Percentiles rank a stretch among this genome's conserved stretches.
phyloP scores from a whole-genome alignment of 2,888 invertebrate species.

The Steinernema carpocapsae region DNA sequence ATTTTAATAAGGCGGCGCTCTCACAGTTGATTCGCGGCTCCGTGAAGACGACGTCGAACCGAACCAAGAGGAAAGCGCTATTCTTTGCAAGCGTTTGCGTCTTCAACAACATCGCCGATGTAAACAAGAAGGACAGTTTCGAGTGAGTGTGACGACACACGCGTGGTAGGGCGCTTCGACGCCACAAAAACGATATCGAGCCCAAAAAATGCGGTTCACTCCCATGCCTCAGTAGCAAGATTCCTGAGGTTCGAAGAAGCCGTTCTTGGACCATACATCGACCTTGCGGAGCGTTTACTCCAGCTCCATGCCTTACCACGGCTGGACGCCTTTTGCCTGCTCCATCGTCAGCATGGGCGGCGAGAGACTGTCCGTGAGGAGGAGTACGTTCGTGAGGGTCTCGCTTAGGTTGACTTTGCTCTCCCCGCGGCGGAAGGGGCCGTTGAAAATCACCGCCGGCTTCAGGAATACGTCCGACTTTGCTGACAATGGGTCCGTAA shows the following conservation, averaged over 20 bases:
- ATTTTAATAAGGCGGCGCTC: no score
- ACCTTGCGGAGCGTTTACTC: slow-evolving; percentile 73
- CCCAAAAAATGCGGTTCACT: slow-evolving; percentile 87
- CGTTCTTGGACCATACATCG: slow-evolving; percentile 69
- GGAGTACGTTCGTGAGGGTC: slow-evolving; percentile 67
- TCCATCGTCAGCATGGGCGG: slow-evolving; percentile 70
- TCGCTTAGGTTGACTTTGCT: slow-evolving; percentile 81
- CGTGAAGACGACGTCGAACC: no score
- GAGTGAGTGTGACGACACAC: slow-evolving; percentile 80
- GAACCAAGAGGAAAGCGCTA: not conserved
- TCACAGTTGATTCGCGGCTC: no score
- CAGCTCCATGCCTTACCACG: slow-evolving; percentile 74
- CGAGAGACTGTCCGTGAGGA: slow-evolving; percentile 70
- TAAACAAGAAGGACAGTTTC: not conserved
- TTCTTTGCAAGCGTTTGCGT: not conserved
- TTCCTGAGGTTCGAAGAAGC: slow-evolving; percentile 72
- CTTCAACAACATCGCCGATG: slow-evolving; percentile 20
- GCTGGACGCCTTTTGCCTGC: slow-evolving; percentile 69
- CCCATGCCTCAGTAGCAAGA: slow-evolving; percentile 99
- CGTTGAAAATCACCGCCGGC: slow-evolving; percentile 89
- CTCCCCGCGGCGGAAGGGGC: slow-evolving; percentile 79
- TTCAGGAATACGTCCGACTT: slow-evolving; percentile 82
- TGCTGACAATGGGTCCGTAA: no score
- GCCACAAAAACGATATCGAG: slow-evolving; percentile 95
- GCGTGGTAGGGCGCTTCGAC: slow-evolving; percentile 92